phyloP scores from a whole-genome alignment of 1,140 invertebrate genomes.

The Metaphire vulgaris region DNA sequence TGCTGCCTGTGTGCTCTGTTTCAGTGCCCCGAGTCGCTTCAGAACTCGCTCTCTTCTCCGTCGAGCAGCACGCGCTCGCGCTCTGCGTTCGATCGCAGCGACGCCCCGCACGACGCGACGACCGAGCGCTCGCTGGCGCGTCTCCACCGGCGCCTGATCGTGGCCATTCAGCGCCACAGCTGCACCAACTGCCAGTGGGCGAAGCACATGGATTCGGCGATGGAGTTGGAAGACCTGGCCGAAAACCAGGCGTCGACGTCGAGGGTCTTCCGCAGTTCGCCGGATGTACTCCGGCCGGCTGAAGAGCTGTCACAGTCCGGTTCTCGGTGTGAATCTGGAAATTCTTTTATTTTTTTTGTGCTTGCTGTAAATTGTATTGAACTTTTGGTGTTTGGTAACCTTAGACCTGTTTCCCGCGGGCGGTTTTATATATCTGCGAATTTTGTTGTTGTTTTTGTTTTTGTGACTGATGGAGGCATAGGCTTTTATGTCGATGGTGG shows the following conservation, averaged over 20 bases:
- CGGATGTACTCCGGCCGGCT: constrained; percentile 24
- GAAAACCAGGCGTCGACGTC: constrained; percentile 66
- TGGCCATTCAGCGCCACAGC: constrained; percentile 51
- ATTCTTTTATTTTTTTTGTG: not conserved
- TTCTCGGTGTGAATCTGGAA: constrained; percentile 37
- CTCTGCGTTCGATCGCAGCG: constrained; percentile 52
- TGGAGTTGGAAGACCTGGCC: constrained; percentile 76
- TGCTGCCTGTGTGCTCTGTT: no score
- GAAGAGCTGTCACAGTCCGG: constrained; percentile 39
- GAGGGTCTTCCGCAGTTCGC: constrained; percentile 54
- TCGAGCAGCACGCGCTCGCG: constrained; percentile 36
- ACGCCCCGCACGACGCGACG: constrained; percentile 65
- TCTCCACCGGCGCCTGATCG: constrained; percentile 65
- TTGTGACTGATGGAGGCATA: no score
- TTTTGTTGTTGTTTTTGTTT: no score
- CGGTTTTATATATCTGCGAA: no score
- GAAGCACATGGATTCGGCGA: constrained; percentile 67
- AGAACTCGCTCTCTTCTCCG: constrained; percentile 28
- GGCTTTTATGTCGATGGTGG: no score
- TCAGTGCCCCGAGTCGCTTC: constrained; percentile 50
- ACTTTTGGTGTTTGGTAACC: no score
- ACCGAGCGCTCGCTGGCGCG: constrained; percentile 52
- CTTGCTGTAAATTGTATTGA: no score
- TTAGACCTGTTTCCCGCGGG: no score
- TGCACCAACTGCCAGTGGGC: constrained; percentile 86